Conservation (phyloP, 1,140 invertebrate genomes). For the Periplaneta americana region DNA sequence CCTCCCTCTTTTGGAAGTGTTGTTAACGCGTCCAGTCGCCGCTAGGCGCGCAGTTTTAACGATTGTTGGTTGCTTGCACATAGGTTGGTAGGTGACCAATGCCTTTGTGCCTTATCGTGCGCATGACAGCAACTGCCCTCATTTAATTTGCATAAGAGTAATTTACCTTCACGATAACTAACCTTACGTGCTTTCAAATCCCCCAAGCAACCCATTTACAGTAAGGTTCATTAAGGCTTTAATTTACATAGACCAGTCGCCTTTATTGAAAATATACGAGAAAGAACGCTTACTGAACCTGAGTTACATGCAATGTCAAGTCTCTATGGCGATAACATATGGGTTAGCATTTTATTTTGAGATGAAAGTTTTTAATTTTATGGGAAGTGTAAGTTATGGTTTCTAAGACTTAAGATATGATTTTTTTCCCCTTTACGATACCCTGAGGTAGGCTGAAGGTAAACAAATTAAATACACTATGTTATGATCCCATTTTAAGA, state of each 20-base stretch:
- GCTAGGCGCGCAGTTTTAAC: not conserved
- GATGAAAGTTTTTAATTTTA: not conserved
- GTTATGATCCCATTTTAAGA: too few species aligned
- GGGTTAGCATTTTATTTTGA: not conserved
- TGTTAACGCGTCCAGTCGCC: not conserved
- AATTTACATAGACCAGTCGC: not conserved
- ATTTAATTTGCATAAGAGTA: not conserved
- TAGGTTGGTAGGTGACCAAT: not conserved
- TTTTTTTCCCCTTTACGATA: not conserved
- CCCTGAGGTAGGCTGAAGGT: not conserved
- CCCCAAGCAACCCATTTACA: not conserved
- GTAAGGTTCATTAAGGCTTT: not conserved
- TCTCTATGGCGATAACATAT: not conserved
- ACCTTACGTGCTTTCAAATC: not conserved
- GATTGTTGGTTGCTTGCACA: not conserved
- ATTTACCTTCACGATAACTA: not conserved
- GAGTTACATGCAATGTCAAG: too few species aligned
- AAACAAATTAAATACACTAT: not conserved
- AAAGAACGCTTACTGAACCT: not conserved
- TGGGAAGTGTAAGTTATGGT: not conserved
- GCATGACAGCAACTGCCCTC: not conserved
- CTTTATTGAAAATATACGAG: not conserved
- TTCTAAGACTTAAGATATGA: too few species aligned
- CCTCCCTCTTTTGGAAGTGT: not conserved
- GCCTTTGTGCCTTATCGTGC: not conserved